Conservation (phyloP, 92 coral and sea anemone species). For the Scolanthus callimorphus region DNA sequence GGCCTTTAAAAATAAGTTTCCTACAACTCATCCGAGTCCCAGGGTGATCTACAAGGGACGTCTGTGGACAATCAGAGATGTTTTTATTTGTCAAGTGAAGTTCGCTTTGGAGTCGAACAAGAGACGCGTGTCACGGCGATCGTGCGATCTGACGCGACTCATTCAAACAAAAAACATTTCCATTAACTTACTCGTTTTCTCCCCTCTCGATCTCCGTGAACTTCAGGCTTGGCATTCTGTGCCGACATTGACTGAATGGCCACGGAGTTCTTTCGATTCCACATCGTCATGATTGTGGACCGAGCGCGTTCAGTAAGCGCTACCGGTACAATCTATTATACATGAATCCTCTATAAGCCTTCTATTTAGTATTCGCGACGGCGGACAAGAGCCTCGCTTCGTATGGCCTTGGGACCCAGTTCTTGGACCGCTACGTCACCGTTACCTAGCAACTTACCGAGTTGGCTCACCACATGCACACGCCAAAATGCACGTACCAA, state of each 20-base stretch:
- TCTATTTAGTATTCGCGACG: constrained; percentile 24
- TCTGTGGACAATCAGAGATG: too few relatives aligned
- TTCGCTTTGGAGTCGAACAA: neutral
- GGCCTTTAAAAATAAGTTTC: too few relatives aligned
- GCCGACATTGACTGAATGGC: constrained; percentile 91
- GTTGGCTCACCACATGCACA: neutral
- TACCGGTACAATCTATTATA: constrained; percentile 2
- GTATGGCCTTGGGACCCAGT: constrained; percentile 50
- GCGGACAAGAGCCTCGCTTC: constrained; percentile 18
- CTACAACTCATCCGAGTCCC: too few relatives aligned
- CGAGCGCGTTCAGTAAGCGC: constrained; percentile 5
- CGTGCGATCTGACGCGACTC: neutral
- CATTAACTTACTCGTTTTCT: constrained; percentile 36
- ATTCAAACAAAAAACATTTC: constrained; percentile 23
- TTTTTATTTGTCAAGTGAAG: neutral
- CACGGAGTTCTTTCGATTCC: constrained; percentile 96
- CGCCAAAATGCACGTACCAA: neutral
- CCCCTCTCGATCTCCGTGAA: constrained; percentile 14
- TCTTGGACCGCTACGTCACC: constrained; percentile 51
- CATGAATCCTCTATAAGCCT: constrained; percentile 23
- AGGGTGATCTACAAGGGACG: too few relatives aligned
- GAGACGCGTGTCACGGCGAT: neutral
- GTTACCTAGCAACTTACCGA: constrained; percentile 22
- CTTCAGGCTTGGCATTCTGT: constrained; percentile 53
- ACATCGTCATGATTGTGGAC: constrained; percentile 85